phyloP scores from a whole-genome alignment of 2,797 vertebrate species.

The Eleutherodactylus coqui region DNA sequence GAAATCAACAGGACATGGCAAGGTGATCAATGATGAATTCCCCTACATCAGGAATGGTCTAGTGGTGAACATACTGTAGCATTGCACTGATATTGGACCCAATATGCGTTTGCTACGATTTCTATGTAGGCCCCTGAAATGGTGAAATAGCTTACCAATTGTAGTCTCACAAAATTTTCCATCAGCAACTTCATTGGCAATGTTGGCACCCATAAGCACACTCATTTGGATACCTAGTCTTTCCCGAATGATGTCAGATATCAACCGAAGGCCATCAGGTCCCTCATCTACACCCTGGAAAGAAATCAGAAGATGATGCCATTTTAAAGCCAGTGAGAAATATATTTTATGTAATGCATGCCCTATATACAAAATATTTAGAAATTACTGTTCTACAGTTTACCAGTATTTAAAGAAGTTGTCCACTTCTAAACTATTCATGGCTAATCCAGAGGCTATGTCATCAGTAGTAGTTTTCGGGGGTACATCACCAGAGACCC shows the following conservation, averaged over 20 bases:
- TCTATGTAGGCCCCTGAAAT: not conserved
- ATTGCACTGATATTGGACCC: too few relatives aligned
- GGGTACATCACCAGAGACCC: too few relatives aligned
- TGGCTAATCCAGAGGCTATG: too few relatives aligned
- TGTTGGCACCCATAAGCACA: slow-evolving; percentile 96
- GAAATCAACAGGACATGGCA: not conserved
- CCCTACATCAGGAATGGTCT: too few relatives aligned
- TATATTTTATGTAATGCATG: not conserved
- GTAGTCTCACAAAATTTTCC: slow-evolving; percentile 98
- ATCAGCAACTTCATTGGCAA: slow-evolving; percentile 93
- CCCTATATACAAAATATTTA: not conserved
- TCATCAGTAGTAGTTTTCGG: too few relatives aligned
- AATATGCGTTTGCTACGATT: not conserved
- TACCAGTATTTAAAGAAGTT: too few relatives aligned
- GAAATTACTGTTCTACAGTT: not conserved
- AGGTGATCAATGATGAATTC: not conserved
- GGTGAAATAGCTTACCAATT: slow-evolving; percentile 80
- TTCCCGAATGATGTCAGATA: slow-evolving; percentile 89
- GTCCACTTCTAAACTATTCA: too few relatives aligned
- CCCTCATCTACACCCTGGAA: slow-evolving; percentile 90
- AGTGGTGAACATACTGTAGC: too few relatives aligned
- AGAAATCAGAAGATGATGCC: not conserved
- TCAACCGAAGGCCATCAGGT: slow-evolving; percentile 91
- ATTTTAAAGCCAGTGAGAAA: not conserved
- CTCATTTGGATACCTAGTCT: slow-evolving; percentile 88